These are phyloP conservation scores for Pseudoips prasinana DNA, from an alignment of 2,888 invertebrate genomes.

Conservation along the genomic window DNA sequence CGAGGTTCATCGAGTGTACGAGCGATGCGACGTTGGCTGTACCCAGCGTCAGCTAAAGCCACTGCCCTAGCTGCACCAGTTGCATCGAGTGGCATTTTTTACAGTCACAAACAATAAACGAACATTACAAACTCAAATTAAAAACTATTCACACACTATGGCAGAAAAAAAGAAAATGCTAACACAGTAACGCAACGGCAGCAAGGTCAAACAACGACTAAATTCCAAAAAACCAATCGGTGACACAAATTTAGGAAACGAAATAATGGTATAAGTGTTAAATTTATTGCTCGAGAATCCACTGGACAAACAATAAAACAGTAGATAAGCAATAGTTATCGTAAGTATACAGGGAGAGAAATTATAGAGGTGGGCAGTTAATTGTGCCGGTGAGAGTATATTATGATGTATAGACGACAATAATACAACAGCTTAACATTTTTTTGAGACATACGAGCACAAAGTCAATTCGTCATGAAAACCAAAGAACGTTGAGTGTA, in stretches of 20 bases:
- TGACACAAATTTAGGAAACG: too few species aligned
- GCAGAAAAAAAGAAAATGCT: background rate
- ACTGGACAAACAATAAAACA: background rate
- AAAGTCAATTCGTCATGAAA: too few species aligned
- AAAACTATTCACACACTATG: background rate
- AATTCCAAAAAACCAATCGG: background rate
- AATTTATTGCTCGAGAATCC: background rate
- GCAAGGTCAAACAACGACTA: background rate
- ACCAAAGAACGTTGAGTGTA: too few species aligned
- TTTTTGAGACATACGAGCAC: too few species aligned
- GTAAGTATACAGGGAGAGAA: background rate
- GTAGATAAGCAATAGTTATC: background rate
- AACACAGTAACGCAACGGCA: background rate
- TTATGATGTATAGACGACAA: too few species aligned
- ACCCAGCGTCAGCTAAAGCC: too few species aligned
- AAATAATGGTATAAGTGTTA: background rate
- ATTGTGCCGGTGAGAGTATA: background rate
- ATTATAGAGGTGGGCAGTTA: background rate
- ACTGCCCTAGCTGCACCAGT: too few species aligned
- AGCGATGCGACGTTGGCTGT: too few species aligned
- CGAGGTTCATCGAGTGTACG: constrained; percentile 5
- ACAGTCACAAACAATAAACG: too few species aligned
- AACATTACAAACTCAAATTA: background rate
- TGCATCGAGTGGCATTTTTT: too few species aligned
- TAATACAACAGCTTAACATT: too few species aligned